A percentile compares a stretch with the other conserved stretches of the same genome.
phyloP scores from a whole-genome alignment of 30 jellyfish, hydroid and myxozoan species.

The Chironex yamaguchii region DNA sequence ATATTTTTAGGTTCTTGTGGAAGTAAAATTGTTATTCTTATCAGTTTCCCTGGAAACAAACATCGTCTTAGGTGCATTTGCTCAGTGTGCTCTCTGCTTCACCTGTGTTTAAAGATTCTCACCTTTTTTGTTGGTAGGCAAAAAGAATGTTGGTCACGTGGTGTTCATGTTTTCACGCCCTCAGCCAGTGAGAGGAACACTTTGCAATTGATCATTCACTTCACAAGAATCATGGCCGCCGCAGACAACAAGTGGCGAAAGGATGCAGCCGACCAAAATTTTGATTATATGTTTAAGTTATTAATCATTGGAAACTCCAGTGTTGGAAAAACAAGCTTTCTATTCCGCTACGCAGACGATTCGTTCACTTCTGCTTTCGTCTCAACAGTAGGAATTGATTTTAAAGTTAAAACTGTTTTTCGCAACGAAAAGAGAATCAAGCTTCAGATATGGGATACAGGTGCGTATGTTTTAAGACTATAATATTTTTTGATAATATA shows the following conservation, averaged over 20 bases:
- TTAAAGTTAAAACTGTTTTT: slow-evolving; percentile 94
- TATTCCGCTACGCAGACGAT: slow-evolving; percentile 94
- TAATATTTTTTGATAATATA: too few species aligned
- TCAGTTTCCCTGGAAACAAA: too few species aligned
- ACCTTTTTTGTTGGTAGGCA: too few species aligned
- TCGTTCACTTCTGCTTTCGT: slow-evolving; percentile 98
- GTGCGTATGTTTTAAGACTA: too few species aligned
- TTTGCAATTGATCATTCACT: background rate
- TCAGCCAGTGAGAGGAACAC: background rate
- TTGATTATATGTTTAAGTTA: slow-evolving; percentile 94
- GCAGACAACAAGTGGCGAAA: slow-evolving; percentile 91
- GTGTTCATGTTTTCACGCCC: background rate
- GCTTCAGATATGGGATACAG: slow-evolving; percentile 99
- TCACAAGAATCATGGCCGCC: slow-evolving; percentile 90
- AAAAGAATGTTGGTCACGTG: too few species aligned
- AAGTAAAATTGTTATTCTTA: too few species aligned
- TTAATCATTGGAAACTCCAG: slow-evolving; percentile 92
- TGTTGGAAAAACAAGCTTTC: slow-evolving; percentile 97
- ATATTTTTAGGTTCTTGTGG: too few species aligned
- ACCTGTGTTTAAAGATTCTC: too few species aligned
- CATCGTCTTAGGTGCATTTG: too few species aligned
- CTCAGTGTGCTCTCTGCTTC: too few species aligned
- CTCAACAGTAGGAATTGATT: slow-evolving; percentile 97
- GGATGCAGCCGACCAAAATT: slow-evolving; percentile 99
- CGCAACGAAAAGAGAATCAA: slow-evolving; percentile 94